Evolutionary conservation across 2,113 vertebrate genomes (phyloP), one percentile per base, ranked within the genome.

Genomic region (Myrmophylax atrothorax): DNA sequence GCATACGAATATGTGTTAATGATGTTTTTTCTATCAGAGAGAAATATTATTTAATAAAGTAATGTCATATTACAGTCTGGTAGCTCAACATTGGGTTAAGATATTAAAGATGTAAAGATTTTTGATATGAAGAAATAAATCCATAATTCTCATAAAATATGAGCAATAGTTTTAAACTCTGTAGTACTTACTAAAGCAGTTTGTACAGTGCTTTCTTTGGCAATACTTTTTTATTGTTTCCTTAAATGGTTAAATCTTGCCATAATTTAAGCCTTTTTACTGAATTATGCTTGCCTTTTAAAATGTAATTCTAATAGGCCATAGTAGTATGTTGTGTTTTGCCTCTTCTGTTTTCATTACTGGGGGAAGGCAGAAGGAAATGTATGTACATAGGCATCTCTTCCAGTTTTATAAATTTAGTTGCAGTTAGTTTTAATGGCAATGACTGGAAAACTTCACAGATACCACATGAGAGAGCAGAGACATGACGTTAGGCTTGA

Each of bases 21-120:
- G 4, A 14, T 83, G 5, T 58, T 62, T 19, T 69, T 89, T 75
- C 20, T 72, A 29, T 78, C 62, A 59, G 49, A 12, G 66, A 83
- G 35, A 89, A 85, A 55, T 88, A 80, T 49, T 79, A 78, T 87
- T 77, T 93, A 76, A 80, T 84, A 87, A 93, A 67, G 22, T 81
- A 35, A 58, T 77, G 22, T 84, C 13, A 15, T 76, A 37, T 72
- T 81, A n/a, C 12, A 83, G 29, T 25, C 52, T 72, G 12, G 14
- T 89, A 72, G 28, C 42, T 86, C 60, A 59, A 60, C 4, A 22
- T 25, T 53, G 24, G 42, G 31, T 87, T 87, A 85, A 74, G 4
- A 22, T 82, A 35, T 14, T 80, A 55, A 88, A 91, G 63, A 73
- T 73, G 62, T 87, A 79, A 83, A 67, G 52, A 49, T 64, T 93